Evolutionary conservation across 1,140 invertebrate genomes (phyloP), one percentile per base, ranked within the genome.

Genomic region (Sminthurides bifidus): DNA sequence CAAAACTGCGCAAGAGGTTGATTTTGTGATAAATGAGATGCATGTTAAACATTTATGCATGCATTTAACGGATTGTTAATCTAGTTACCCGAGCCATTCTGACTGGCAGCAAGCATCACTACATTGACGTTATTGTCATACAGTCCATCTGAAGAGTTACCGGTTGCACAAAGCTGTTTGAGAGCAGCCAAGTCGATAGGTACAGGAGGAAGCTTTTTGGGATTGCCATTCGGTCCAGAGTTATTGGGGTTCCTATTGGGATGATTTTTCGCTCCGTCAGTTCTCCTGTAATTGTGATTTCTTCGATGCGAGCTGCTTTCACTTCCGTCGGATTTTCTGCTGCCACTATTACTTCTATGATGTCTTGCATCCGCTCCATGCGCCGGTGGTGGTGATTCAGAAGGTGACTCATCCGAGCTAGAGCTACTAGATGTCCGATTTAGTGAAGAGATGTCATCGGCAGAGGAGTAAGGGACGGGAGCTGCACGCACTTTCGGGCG

Each of bases 341-440:
- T 29, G 8, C 31, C 38, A 30, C 15, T 41, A 24, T 31, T 23
- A 38, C 41, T 46, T 29, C n/a, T 14, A 46, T 35, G 40, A 43
- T 48, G 10, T n/a, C 26, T 53, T 41, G 35, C 31, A 27, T 71
- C 72, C 1, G 63, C 71, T 70, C 56, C 50, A 19, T 75, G 73
- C 1, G 78, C 77, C 2, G 80, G 76, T 62, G 78, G 80, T 8
- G 79, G 77, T 2, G 77, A 76, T 12, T 77, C 74, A 45, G 78
- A 75, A 54, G 67, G 68, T 26, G 68, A 68, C 68, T 87, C 84
- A 66, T 86, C 83, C 1, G 83, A 85, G 46, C 83, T 85, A 68
- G 82, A 84, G 40, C 84, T 77, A 66, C 81, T 83, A 2, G 83
- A 83, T 24, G 83, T 85, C 54, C 83, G 78, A 56, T 85, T 85